Base-by-base conservation (phyloP, 2,113 vertebrate genomes). In the Hyperopisus bebe region DNA sequence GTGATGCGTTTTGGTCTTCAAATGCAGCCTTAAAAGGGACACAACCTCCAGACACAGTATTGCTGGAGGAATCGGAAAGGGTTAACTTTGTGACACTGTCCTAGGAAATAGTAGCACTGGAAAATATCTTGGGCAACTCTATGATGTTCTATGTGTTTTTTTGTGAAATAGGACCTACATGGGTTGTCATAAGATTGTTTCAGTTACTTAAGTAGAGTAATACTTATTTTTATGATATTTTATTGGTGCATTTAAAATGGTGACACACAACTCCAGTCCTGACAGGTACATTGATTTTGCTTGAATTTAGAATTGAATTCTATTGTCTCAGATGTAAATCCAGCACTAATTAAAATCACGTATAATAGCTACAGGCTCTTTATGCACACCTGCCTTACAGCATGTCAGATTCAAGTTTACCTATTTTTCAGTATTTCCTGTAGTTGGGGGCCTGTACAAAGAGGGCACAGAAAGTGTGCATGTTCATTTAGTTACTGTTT, bases 401-500 rank as follows among this genome's bases (percentile, higher is more conserved):
- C 10, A 6, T 42, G 10, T 13, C 3, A 15, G 50, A 46, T 58
- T 21, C 58, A 6, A 58, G 21, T 35, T 35, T 58, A 19, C 51
- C 10, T 9, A 8, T 9, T 58, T n/a, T 39, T 47, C 51, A 53
- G 77, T 89, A 19, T 42, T 39, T 89, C 31, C 53, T 27, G 24
- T 42, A 70, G 17, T 55, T 42, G 88, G 51, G 48, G 83, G 53
- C 17, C 51, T 86, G 53, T 31, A 47, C 39, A 31, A 51, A 74
- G n/a, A 74, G 35, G 55, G 62, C 35, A 44, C n/a, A 84, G 39
- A 24, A n/a, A 42, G 31, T 21, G 70, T 55, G 55, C 19, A 6
- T 9, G 47, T 87, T 35, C 24, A 62, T 82, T 82, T 86, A 89
- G 85, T 88, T 90, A 88, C 87, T 88, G 53, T 80, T 74, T 44